Evolutionary conservation across 2,888 invertebrate genomes (phyloP), one percentile per base, ranked within the genome.

Genomic region (Nemapogon koenigi): DNA sequence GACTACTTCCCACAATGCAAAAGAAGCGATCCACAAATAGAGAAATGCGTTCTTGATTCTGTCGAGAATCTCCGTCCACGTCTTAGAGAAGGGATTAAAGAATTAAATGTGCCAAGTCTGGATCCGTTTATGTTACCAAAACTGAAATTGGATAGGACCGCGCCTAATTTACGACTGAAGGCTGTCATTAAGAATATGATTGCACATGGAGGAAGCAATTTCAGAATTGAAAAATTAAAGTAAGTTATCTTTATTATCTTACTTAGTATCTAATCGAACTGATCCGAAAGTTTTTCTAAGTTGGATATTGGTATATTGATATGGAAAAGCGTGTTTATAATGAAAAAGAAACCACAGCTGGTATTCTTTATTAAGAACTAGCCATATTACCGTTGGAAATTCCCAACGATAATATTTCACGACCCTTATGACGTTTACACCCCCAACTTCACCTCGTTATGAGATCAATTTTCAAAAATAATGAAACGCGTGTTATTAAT

Each of bases 121-220:
- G 90, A 91, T 43, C 91, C 91, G 0, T 80, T 91, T 44, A 65
- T 60, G 7, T 72, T 91, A 10, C 87, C 89, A 0, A 82, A 85
- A 37, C 70, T 90, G 42, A 83, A 83, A 47, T 82, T 90, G 45
- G 84, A 86, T 56, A 84, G 89, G 49, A 84, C 85, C 1, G 78
- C 85, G 4, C 85, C 88, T 1, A 83, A 88, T n/a, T 81, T 90
- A 15, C 82, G 82, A 42, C 55, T 91, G 11, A 85, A 84, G 46
- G 88, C 90, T 0, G 81, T 80, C 0, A 81, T 88, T 43, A 85
- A 65, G 41, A 82, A 90, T 44, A 82, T 88, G 36, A 79, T 78
- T 48, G 81, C 89, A 0, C 65, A 64, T 28, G 90, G 90, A 1
- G 81, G 83, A 7, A 83, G 84, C 0, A 71, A 83, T 39, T 87